Evolutionary conservation across 1,140 invertebrate genomes (phyloP).

Genomic region (Trachymyrmex septentrionalis): DNA sequence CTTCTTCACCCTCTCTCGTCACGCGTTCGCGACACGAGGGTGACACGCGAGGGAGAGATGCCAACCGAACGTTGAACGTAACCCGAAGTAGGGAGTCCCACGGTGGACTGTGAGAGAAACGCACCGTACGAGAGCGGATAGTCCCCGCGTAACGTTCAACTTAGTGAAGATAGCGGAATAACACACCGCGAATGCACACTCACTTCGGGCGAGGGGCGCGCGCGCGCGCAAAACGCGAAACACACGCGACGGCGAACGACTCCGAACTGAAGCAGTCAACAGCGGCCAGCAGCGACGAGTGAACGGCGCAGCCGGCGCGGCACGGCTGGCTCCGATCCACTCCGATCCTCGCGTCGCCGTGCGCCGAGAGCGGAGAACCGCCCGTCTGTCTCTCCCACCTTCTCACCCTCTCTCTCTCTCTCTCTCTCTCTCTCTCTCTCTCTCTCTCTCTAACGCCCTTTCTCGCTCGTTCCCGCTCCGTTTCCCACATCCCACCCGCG

Average conservation of each 20-base stretch:
- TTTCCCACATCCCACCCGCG: neutral
- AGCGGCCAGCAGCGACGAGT: too few relatives aligned
- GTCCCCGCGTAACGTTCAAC: neutral
- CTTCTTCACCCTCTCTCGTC: neutral
- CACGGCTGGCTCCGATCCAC: slow-evolving; percentile 33
- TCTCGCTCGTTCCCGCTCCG: neutral
- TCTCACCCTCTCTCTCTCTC: neutral
- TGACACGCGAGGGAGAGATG: slow-evolving; percentile 8
- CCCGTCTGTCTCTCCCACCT: slow-evolving; percentile 43
- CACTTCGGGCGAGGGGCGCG: slow-evolving; percentile 44
- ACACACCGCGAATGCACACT: slow-evolving; percentile 28
- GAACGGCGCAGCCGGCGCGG: slow-evolving; percentile 34
- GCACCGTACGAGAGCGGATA: neutral
- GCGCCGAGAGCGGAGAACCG: neutral
- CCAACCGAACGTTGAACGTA: neutral
- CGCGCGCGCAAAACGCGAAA: slow-evolving; percentile 70
- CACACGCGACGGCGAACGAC: slow-evolving; percentile 78
- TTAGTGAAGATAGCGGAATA: neutral
- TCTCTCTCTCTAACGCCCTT: neutral
- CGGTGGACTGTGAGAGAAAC: neutral
- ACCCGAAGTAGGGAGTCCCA: neutral
- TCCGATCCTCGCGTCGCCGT: slow-evolving; percentile 7
- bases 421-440: neutral
- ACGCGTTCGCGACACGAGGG: slow-evolving; percentile 20
- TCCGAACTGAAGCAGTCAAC: slow-evolving; percentile 80